These are phyloP conservation scores for Helobdella robusta DNA, from an alignment of 2,888 invertebrate genomes.

Conservation along the genomic window DNA sequence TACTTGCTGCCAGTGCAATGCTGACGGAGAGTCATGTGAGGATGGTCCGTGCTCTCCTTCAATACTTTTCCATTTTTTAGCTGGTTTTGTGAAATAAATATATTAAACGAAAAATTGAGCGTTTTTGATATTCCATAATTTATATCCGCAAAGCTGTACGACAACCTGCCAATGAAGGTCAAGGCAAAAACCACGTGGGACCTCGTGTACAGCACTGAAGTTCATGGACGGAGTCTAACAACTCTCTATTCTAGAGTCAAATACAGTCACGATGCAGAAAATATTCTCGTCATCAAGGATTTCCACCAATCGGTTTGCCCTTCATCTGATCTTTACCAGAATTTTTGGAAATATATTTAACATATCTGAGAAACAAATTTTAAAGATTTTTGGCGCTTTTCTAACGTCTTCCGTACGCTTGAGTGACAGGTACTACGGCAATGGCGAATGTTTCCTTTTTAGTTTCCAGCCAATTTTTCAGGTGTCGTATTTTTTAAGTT, in stretches of 20 bases:
- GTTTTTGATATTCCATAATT: no score
- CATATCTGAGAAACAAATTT: neutral
- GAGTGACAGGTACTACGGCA: constrained; percentile 6
- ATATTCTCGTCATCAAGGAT: neutral
- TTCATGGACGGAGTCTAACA: constrained; percentile 6
- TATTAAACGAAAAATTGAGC: no score
- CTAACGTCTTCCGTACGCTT: neutral
- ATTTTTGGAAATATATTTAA: neutral
- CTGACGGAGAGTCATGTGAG: no score
- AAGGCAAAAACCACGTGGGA: neutral
- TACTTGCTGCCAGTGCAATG: no score
- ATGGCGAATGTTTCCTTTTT: constrained; percentile 6
- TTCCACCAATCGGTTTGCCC: neutral
- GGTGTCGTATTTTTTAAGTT: no score
- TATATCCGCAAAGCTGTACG: neutral
- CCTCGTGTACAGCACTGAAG: neutral
- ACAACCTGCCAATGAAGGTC: neutral
- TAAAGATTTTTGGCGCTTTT: constrained; percentile 4
- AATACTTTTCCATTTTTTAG: no score
- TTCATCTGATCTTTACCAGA: neutral
- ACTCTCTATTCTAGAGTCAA: neutral
- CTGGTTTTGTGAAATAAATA: no score
- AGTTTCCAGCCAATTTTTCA: constrained; percentile 4
- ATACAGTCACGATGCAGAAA: neutral
- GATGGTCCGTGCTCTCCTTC: no score